Evolutionary conservation across 1,140 invertebrate species (phyloP).

Genomic region (Prorops nasuta): DNA sequence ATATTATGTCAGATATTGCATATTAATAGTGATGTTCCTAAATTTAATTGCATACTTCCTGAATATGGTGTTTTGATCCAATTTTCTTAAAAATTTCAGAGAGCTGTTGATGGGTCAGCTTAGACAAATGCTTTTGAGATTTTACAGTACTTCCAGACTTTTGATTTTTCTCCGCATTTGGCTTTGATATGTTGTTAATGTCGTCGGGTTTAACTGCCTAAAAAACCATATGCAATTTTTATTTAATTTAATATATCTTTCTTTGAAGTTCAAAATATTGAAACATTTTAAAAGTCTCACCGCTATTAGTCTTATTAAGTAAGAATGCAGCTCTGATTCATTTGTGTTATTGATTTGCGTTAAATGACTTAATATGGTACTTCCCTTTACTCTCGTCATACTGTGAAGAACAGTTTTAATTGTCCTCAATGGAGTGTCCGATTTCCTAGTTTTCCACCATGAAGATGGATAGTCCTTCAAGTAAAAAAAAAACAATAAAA

Average conservation of each 20-base stretch:
- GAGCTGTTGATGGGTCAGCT: conserved; percentile 78
- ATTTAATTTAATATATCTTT: not conserved
- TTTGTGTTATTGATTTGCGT: conserved; percentile 75
- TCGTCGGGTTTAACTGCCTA: conserved; percentile 58
- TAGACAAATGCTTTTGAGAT: conserved; percentile 61
- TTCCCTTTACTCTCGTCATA: conserved; percentile 75
- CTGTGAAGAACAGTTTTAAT: conserved; percentile 90
- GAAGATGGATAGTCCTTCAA: conserved; percentile 76
- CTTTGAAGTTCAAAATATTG: conserved; percentile 3
- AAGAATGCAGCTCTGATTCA: conserved; percentile 79
- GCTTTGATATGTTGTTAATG: conserved; percentile 47
- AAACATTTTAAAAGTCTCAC: conserved; percentile 50
- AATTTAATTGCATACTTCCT: conserved; percentile 60
- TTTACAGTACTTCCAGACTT: conserved; percentile 46
- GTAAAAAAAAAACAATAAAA: conserved; percentile 19
- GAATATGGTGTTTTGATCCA: conserved; percentile 83
- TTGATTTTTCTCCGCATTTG: conserved; percentile 45
- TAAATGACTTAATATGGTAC: conserved; percentile 74
- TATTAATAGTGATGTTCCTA: not conserved
- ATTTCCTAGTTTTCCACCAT: conserved; percentile 74
- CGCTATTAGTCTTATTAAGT: conserved; percentile 76
- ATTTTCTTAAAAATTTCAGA: conserved; percentile 92
- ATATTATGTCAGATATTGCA: not conserved
- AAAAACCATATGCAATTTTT: conserved; percentile 21
- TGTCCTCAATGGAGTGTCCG: conserved; percentile 80